Conservation (phyloP, 1,140 invertebrate species). For the Lethrus apterus region DNA sequence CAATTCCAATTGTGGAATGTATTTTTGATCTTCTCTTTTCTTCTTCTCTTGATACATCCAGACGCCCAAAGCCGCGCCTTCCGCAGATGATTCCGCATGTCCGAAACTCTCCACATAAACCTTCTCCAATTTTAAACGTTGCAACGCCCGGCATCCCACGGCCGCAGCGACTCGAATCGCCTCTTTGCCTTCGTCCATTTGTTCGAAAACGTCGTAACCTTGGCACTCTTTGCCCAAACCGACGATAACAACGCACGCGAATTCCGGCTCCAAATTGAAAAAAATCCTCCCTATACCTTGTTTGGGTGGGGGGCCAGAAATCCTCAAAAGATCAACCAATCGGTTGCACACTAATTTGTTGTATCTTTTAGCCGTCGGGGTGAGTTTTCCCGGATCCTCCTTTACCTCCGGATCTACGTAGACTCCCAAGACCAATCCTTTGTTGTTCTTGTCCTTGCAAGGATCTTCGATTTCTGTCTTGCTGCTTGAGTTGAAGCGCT, state of each 20-base stretch:
- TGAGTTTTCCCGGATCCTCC: constrained; percentile 43
- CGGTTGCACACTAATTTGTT: constrained; percentile 41
- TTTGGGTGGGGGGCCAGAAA: constrained; percentile 40
- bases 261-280: constrained; percentile 56
- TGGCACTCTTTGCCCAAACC: constrained; percentile 59
- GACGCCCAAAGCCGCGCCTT: constrained; percentile 56
- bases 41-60: constrained; percentile 62
- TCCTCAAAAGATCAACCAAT: constrained; percentile 26
- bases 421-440: constrained; percentile 50
- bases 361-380: constrained; percentile 48
- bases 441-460: constrained; percentile 31
- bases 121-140: constrained; percentile 47
- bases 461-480: constrained; percentile 17
- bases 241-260: constrained; percentile 56
- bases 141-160: constrained; percentile 48
- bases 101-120: constrained; percentile 66
- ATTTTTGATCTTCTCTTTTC: constrained; percentile 44
- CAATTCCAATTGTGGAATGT: constrained; percentile 44
- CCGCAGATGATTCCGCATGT: constrained; percentile 65
- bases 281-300: constrained; percentile 50
- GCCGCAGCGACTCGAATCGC: constrained; percentile 52
- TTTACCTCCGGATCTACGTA: constrained; percentile 46
- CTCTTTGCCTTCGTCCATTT: constrained; percentile 62
- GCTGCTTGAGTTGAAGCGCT: not conserved
- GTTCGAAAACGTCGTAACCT: constrained; percentile 55